Base-by-base conservation (phyloP, 2,888 invertebrate species). In the Papilio elwesi region DNA sequence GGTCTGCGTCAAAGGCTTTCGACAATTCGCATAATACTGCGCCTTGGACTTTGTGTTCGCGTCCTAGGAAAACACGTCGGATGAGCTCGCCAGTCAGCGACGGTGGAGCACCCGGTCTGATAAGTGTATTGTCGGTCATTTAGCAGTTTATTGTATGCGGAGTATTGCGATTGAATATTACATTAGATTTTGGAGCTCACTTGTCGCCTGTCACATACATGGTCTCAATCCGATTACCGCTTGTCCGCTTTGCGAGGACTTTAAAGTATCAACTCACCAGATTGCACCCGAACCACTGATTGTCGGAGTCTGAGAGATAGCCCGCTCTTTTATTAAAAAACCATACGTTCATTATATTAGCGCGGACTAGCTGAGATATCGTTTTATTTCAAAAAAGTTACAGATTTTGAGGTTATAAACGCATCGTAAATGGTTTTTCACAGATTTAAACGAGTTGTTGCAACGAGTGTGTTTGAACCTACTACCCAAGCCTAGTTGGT, bases 211-310 rank as follows among this genome's bases (percentile, higher is more conserved):
- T 75, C 71, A 71, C 73, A 52, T 43, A 62, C 62, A 51, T 36
- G 36, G 49, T 43, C 75, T 71, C 68, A 80, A 84, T 84, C 77
- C 66, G 79, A 80, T 85, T 83, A 84, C 74, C 75, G 73, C 74
- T 78, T 78, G 68, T 78, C 70, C 73, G 74, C 75, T 75, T 78
- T 70, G 73, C 73, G 79, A 74, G 78, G 75, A 77, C 74, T 74
- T 68, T 70, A 76, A 78, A 82, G 76, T 87, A 87, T 84, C 78
- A 71, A 80, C 86, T 89, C 87, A 87, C 83, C 80, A 86, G 86
- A 88, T 88, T 88, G 86, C 81, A 74, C 82, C 83, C 81, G 80
- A 78, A 71, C 47, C 55, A 70, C 51, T 68, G 66, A 47, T 16
- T 53, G 38, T 9, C 36, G 0, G 43, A 26, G 43, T 16, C 38